These are phyloP conservation scores for Stratiolaelaps scimitus DNA, from an alignment of 1,140 invertebrate species.

Conservation along the genomic window DNA sequence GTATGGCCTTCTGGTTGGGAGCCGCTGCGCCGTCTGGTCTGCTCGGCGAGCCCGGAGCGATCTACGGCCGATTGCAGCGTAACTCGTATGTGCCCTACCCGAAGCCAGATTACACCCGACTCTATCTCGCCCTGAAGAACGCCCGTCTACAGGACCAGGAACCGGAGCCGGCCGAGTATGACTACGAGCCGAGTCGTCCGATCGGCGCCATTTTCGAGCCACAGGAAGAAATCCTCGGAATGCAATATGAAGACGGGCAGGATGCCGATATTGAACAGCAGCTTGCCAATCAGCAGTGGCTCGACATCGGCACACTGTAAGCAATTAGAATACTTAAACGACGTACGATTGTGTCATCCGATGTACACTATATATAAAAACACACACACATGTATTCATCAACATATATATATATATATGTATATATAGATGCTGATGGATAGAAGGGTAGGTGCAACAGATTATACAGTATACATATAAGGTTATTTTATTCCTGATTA, in stretches of 20 bases:
- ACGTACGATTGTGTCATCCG: too few species aligned
- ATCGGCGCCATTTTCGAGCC: slow-evolving; percentile 20
- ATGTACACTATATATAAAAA: too few species aligned
- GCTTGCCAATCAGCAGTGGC: slow-evolving; percentile 3
- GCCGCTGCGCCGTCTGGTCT: background rate
- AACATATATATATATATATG: too few species aligned
- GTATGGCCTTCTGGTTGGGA: background rate
- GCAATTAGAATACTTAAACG: background rate
- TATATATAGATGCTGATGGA: too few species aligned
- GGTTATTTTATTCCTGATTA: too few species aligned
- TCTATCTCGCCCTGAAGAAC: slow-evolving; percentile 24
- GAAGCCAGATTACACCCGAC: slow-evolving; percentile 24
- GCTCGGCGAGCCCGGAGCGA: slow-evolving; percentile 14
- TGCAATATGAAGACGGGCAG: slow-evolving; percentile 14
- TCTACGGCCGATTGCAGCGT: slow-evolving; percentile 19
- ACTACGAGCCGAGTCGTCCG: slow-evolving; percentile 14
- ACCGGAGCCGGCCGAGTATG: slow-evolving; percentile 6
- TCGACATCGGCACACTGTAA: slow-evolving; percentile 6
- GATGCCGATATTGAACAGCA: background rate
- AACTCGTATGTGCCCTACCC: slow-evolving; percentile 21
- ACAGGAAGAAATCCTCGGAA: background rate
- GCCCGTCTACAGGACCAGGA: slow-evolving; percentile 23
- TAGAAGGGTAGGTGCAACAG: too few species aligned
- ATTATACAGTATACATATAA: too few species aligned
- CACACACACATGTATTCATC: too few species aligned